Percentiles rank a stretch among this genome's conserved stretches.
phyloP scores from a whole-genome alignment of 2,113 vertebrate species.

The Argyrosomus japonicus region DNA sequence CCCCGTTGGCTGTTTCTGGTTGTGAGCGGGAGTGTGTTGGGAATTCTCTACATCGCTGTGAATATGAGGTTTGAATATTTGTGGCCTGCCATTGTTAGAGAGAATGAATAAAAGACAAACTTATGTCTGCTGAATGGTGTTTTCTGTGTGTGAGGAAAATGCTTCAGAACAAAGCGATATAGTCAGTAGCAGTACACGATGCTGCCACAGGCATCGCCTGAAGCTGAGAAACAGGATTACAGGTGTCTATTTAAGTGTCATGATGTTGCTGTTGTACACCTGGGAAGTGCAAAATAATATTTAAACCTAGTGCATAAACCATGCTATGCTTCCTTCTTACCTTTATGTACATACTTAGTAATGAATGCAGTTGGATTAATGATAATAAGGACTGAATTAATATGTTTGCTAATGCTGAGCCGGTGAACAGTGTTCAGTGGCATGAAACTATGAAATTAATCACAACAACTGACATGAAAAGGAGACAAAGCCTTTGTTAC shows the following conservation, averaged over 20 bases:
- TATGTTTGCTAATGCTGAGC: conserved; percentile 9
- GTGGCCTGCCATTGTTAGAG: background rate
- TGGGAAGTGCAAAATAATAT: background rate
- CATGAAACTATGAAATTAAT: background rate
- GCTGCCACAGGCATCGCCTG: conserved; percentile 23
- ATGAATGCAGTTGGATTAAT: conserved; percentile 2
- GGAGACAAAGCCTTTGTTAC: background rate
- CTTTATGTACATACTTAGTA: background rate
- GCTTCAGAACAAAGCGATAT: conserved; percentile 12
- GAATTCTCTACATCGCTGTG: conserved; percentile 7
- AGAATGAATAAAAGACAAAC: background rate
- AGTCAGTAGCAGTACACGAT: background rate
- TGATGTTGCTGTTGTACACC: conserved; percentile 11
- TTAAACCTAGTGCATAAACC: background rate
- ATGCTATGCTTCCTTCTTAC: background rate
- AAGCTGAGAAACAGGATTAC: conserved; percentile 20
- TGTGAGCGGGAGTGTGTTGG: background rate
- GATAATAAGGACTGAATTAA: conserved; percentile 3
- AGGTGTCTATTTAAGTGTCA: conserved; percentile 23
- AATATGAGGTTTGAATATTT: conserved; percentile 37
- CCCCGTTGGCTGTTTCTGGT: background rate
- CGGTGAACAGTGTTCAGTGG: background rate
- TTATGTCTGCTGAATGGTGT: conserved; percentile 3
- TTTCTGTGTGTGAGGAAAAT: conserved; percentile 5
- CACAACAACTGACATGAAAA: background rate